Evolutionary conservation across 1,140 invertebrate genomes (phyloP).

Genomic region (Leptinotarsa undecemlineata): DNA sequence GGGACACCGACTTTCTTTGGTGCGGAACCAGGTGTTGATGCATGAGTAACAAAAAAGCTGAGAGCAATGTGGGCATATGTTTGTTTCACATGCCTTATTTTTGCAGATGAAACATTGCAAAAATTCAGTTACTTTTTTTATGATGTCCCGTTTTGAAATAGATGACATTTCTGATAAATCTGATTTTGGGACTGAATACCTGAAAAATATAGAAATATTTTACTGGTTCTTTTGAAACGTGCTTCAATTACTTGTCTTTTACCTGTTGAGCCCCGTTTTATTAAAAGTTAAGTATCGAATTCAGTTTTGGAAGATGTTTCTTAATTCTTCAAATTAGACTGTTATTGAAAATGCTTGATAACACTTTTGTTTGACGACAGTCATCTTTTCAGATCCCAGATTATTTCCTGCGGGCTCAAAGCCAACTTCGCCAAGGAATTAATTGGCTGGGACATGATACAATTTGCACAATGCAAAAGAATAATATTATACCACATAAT

Average conservation of each 20-base stretch:
- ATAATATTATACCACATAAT: too few relatives aligned
- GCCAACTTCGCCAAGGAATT: too few relatives aligned
- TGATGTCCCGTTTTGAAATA: constrained; percentile 44
- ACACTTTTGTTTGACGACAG: constrained; percentile 2
- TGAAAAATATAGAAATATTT: background rate
- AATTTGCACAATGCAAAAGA: too few relatives aligned
- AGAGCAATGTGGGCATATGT: constrained; percentile 91
- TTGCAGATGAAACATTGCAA: constrained; percentile 96
- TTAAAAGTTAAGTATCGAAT: too few relatives aligned
- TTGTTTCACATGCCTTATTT: constrained; percentile 91
- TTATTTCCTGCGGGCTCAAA: background rate
- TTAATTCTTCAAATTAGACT: too few relatives aligned
- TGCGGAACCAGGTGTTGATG: constrained; percentile 88
- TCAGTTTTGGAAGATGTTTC: too few relatives aligned
- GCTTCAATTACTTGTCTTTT: too few relatives aligned
- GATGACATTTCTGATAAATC: constrained; percentile 35
- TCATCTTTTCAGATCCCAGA: constrained; percentile 9
- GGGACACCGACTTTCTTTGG: constrained; percentile 89
- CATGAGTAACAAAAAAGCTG: constrained; percentile 92
- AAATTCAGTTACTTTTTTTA: constrained; percentile 80
- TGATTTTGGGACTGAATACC: background rate
- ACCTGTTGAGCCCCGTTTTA: too few relatives aligned
- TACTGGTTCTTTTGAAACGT: too few relatives aligned
- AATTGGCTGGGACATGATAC: too few relatives aligned
- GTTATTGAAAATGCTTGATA: background rate